A percentile compares a stretch with the other conserved stretches of the same genome.
phyloP scores from a whole-genome alignment of 2,113 vertebrate genomes.

The Hypanus sabinus region DNA sequence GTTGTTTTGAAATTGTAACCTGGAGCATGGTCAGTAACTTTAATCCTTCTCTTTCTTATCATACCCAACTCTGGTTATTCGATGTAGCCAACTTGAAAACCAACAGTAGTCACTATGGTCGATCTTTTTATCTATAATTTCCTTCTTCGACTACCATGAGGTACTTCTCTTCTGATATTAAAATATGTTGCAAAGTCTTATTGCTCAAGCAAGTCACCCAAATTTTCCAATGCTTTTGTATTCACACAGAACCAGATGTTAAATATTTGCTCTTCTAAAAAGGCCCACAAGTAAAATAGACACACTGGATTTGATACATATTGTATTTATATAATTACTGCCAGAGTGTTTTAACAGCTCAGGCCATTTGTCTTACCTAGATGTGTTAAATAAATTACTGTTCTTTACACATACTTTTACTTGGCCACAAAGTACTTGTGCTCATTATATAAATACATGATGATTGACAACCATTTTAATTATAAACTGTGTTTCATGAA shows the following conservation, averaged over 20 bases:
- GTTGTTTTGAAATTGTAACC: neutral
- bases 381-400: neutral
- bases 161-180: neutral
- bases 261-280: neutral
- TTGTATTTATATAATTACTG: neutral
- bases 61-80: neutral
- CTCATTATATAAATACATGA: neutral
- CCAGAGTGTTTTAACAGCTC: neutral
- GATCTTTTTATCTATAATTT: neutral
- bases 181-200: neutral
- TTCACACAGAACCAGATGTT: neutral
- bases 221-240: neutral
- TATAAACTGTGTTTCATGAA: neutral
- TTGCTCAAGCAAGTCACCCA: neutral
- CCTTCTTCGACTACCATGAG: neutral
- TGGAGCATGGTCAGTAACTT: neutral
- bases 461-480: neutral
- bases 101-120: neutral
- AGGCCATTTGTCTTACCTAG: neutral
- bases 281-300: neutral
- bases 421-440: neutral
- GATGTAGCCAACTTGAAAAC: neutral
- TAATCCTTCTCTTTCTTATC: neutral
- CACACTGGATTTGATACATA: neutral
- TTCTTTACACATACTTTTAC: neutral